Conservation (phyloP, 2,113 vertebrate species). For the Scytalopus superciliaris region DNA sequence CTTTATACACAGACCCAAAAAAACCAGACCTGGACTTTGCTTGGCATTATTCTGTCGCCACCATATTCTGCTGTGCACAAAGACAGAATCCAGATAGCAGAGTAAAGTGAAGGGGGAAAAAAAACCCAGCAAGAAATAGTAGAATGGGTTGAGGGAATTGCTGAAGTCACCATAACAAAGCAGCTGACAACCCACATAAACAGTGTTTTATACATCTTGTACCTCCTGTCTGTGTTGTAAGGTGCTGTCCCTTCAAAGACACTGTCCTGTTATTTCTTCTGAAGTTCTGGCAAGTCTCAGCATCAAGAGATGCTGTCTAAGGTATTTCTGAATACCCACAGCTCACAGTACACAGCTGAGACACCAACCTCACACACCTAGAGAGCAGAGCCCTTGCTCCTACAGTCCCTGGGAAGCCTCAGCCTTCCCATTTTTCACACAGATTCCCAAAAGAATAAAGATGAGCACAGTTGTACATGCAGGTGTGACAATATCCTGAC, state of each 20-base stretch:
- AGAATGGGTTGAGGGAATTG: neutral
- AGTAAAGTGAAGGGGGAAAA: fast-evolving
- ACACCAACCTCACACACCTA: fast-evolving
- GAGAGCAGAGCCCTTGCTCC: neutral
- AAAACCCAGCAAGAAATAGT: neutral
- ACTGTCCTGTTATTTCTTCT: neutral
- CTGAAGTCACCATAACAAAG: fast-evolving
- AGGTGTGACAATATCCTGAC: neutral
- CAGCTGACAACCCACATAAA: neutral
- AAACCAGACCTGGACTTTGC: neutral
- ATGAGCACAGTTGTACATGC: fast-evolving
- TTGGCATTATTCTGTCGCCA: neutral
- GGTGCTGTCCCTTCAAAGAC: neutral
- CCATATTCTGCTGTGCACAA: neutral
- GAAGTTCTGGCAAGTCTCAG: neutral
- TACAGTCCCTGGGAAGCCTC: neutral
- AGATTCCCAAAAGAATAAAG: neutral
- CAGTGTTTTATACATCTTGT: neutral
- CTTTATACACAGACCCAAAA: neutral
- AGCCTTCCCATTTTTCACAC: neutral
- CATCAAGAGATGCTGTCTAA: neutral
- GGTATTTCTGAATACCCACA: neutral
- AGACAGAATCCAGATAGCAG: neutral
- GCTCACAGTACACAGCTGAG: fast-evolving
- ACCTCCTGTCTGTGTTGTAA: fast-evolving